Percentiles rank a stretch among this genome's conserved stretches.
Conservation (phyloP, 2,888 invertebrate genomes). For the Hyles lineata region DNA sequence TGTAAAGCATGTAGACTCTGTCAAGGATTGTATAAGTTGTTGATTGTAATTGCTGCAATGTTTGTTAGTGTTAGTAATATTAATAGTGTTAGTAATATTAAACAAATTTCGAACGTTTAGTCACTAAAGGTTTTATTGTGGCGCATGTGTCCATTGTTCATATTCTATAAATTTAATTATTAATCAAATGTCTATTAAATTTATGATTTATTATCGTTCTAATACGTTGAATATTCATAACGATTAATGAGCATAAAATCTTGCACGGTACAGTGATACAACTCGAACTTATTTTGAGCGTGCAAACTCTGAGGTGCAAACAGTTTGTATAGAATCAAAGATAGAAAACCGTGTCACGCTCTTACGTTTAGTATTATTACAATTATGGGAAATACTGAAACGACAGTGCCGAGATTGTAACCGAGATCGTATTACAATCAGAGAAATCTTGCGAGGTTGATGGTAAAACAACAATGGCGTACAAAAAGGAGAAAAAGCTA, state of each 20-base stretch:
- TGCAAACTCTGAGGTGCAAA: slow-evolving; percentile 15
- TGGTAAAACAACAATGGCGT: slow-evolving; percentile 50
- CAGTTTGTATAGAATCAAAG: slow-evolving; percentile 9
- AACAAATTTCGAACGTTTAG: not conserved
- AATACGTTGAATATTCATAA: slow-evolving; percentile 14
- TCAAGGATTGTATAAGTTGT: not conserved
- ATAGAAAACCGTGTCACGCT: slow-evolving; percentile 40
- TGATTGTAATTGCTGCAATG: not conserved
- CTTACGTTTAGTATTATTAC: slow-evolving; percentile 46
- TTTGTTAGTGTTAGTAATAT: not conserved
- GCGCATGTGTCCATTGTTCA: not conserved
- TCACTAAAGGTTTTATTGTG: not conserved
- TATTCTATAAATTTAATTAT: slow-evolving; percentile 10
- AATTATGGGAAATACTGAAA: slow-evolving; percentile 62
- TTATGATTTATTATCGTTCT: not conserved
- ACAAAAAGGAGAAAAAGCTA: slow-evolving; percentile 45
- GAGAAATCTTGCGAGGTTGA: slow-evolving; percentile 64
- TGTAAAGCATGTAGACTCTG: slow-evolving; percentile 2
- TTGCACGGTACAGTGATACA: not conserved
- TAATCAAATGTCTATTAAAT: not conserved
- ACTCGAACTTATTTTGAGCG: not conserved
- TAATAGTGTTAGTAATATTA: slow-evolving; percentile 1
- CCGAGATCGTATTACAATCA: slow-evolving; percentile 52
- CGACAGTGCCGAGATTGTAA: slow-evolving; percentile 53
- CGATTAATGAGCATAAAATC: not conserved